Percentiles rank a stretch among this genome's conserved stretches.
Evolutionary conservation across 1,140 invertebrate species (phyloP).

Genomic region (Geopemphigus sp.): DNA sequence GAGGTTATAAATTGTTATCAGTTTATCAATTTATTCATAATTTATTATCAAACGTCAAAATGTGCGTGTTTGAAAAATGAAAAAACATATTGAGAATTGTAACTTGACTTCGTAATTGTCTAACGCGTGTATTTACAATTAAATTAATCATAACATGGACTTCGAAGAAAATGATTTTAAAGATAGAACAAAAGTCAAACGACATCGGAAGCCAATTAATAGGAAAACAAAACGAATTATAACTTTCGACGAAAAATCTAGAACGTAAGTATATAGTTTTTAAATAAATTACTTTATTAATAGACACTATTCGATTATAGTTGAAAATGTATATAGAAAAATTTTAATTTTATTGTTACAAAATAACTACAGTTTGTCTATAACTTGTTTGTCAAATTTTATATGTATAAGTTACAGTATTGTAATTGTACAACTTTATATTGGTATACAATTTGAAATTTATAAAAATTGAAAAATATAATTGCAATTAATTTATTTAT

Average conservation of each 20-base stretch:
- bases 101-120: too few species aligned
- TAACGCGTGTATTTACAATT: not conserved
- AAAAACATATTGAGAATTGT: not conserved
- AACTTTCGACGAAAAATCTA: constrained; percentile 63
- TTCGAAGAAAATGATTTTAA: constrained; percentile 43
- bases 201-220: constrained; percentile 51
- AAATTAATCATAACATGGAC: not conserved
- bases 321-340: too few species aligned
- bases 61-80: not conserved
- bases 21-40: not conserved
- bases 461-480: too few species aligned
- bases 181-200: constrained; percentile 47
- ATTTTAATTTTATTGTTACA: too few species aligned
- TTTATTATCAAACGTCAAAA: not conserved
- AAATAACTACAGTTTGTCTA: too few species aligned
- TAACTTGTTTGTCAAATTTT: too few species aligned
- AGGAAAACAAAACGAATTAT: constrained; percentile 59
- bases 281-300: too few species aligned
- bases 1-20: constrained; percentile 26
- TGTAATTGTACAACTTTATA: too few species aligned
- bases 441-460: too few species aligned
- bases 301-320: too few species aligned
- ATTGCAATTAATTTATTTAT: too few species aligned
- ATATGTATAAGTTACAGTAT: too few species aligned
- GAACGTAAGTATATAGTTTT: constrained; percentile 57